Base-by-base conservation (phyloP, 1,140 invertebrate genomes). In the Cheumatopsyche charites region DNA sequence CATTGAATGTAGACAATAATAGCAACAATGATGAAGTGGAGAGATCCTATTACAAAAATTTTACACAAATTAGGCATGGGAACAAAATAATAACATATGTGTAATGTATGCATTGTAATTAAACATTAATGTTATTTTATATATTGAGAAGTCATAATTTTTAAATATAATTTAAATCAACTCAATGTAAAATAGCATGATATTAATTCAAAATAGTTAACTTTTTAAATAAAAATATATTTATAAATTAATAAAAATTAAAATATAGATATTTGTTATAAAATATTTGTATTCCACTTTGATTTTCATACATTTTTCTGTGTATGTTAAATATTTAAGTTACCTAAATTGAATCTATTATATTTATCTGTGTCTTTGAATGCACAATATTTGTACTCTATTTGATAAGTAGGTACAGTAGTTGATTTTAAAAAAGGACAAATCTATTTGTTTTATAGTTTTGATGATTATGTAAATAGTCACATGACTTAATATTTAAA, bases 71-170 rank as follows among this genome's bases (percentile, higher is more conserved):
- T 61, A 71, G 75, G 45, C 45, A 73, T 45, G 75, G 75, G 12
- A 76, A 76, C 36, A 76, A 76, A 67, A 76, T 76, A 12, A 76
- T 76, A 42, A 76, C 75, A 0, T 76, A 76, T 26, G 73, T 75
- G n/a, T 75, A 26, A 72, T 7, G 29, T 4, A 4, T 36, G 29
- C 9, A 4, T 4, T 3, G 9, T 3, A 36, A 36, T 4, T 36
- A 36, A 36, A 36, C 3, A 36, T 4, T 3, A 3, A 3, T 36
- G 29, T 36, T 36, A 9, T 36, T 36, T 4, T 36, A 4, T 36
- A 9, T 36, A 36, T 36, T 36, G 3, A 36, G 29, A 36, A 36
- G 29, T 36, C 29, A 36, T 36, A 36, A 36, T 4, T 36, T 36
- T 36, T 36, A 36, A 36, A 36, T 36, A 4, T 36, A 36, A 36